These are phyloP conservation scores for Cloeon dipterum DNA, from an alignment of 2,888 invertebrate species.

Conservation along the genomic window DNA sequence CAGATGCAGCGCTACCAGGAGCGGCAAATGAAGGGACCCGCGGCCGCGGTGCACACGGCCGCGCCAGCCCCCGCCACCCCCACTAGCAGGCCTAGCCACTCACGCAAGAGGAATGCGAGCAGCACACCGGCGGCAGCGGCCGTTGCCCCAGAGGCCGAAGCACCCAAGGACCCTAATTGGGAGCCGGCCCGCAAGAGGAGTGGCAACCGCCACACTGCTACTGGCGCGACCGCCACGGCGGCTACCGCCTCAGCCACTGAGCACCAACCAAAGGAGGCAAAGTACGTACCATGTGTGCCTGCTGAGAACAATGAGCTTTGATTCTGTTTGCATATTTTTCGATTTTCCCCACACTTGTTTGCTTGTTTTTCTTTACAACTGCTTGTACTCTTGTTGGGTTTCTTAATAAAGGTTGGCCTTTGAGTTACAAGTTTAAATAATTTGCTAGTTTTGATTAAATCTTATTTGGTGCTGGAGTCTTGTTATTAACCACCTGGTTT, in stretches of 20 bases:
- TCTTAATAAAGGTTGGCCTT: too few species aligned
- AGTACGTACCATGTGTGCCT: constrained; percentile 10
- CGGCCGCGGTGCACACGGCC: constrained; percentile 7
- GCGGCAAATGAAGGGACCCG: constrained; percentile 36
- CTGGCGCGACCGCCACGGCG: constrained; percentile 6
- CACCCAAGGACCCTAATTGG: not conserved
- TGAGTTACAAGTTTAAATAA: too few species aligned
- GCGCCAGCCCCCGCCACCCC: constrained; percentile 14
- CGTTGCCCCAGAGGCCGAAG: not conserved
- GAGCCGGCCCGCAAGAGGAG: constrained; percentile 1
- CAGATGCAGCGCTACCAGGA: constrained; percentile 72
- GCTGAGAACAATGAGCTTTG: not conserved
- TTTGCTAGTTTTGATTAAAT: too few species aligned
- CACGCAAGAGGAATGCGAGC: constrained; percentile 14
- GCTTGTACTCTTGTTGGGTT: too few species aligned
- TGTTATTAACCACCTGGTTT: too few species aligned
- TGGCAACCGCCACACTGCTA: constrained; percentile 4
- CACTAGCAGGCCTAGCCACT: constrained; percentile 6
- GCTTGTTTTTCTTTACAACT: too few species aligned
- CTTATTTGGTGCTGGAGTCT: too few species aligned
- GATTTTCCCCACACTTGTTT: too few species aligned
- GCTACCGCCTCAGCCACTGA: constrained; percentile 7
- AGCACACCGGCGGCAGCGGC: constrained; percentile 7
- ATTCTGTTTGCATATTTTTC: too few species aligned
- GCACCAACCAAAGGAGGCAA: constrained; percentile 10